These are phyloP conservation scores for Diachasma alloeum DNA, from an alignment of 1,140 invertebrate species.

Conservation along the genomic window DNA sequence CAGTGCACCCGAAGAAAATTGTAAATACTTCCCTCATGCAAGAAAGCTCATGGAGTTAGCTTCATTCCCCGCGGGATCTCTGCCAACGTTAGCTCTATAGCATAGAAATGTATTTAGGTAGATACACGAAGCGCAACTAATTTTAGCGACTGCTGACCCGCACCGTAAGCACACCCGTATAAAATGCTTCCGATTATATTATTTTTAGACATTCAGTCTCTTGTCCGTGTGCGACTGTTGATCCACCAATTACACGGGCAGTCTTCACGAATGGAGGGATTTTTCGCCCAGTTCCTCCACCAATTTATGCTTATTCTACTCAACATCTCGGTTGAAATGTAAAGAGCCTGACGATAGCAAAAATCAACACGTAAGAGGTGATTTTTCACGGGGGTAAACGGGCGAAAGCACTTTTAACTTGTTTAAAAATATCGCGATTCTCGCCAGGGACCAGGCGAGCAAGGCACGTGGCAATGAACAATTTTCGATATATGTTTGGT, in stretches of 20 bases:
- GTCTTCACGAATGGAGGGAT: background rate
- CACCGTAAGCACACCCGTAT: slow-evolving; percentile 48
- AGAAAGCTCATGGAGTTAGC: background rate
- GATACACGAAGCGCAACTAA: slow-evolving; percentile 59
- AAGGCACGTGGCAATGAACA: slow-evolving; percentile 53
- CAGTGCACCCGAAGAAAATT: background rate
- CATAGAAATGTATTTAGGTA: slow-evolving; percentile 63
- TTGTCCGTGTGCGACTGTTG: background rate
- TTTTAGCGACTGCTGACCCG: slow-evolving; percentile 62
- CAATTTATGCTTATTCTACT: too few species aligned
- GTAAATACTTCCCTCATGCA: background rate
- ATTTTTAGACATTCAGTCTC: slow-evolving; percentile 53
- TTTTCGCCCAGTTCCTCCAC: background rate
- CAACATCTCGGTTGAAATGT: too few species aligned
- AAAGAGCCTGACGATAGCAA: background rate
- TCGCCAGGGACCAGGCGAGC: background rate
- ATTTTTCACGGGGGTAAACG: background rate
- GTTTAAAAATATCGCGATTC: background rate
- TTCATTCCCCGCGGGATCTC: slow-evolving; percentile 39
- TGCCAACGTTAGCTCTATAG: slow-evolving; percentile 48
- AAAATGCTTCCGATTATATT: slow-evolving; percentile 63
- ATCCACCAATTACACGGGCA: background rate
- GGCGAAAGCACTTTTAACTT: background rate
- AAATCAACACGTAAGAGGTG: background rate
- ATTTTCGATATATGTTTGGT: slow-evolving; percentile 37